phyloP scores from a whole-genome alignment of 2,797 vertebrate species.

The Garrulus glandarius region DNA sequence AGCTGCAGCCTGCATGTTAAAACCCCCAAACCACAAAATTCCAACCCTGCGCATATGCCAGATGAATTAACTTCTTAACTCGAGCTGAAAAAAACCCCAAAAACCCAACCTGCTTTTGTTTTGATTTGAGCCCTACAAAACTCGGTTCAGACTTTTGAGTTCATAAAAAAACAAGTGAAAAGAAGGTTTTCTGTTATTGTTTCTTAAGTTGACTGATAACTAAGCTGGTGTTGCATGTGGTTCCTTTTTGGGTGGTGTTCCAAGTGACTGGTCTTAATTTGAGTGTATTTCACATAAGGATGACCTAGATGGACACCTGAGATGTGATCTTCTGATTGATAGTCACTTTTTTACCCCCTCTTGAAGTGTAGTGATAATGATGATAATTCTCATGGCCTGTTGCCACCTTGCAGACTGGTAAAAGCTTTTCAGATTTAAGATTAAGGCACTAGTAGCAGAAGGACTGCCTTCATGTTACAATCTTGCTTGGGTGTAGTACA shows the following conservation, averaged over 20 bases:
- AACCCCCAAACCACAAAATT: background rate
- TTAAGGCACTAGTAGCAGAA: constrained; percentile 7
- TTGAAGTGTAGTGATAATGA: background rate
- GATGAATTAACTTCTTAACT: constrained; percentile 37
- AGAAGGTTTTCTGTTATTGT: background rate
- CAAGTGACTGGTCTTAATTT: background rate
- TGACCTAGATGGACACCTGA: background rate
- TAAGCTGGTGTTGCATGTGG: rapidly evolving
- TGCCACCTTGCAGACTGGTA: background rate
- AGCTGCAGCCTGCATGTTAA: constrained; percentile 1
- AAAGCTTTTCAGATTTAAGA: constrained; percentile 44
- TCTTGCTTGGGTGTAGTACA: background rate
- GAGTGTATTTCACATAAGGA: background rate
- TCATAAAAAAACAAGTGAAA: background rate
- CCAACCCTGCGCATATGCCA: background rate
- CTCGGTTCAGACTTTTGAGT: background rate
- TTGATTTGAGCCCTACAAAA: constrained; percentile 5
- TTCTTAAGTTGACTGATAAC: background rate
- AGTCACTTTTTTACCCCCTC: background rate
- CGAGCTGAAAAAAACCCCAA: background rate
- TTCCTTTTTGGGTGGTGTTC: background rate
- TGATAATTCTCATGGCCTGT: background rate
- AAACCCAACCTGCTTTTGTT: background rate
- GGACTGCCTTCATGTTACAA: background rate
- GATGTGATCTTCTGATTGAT: background rate